Conservation (phyloP, 1,140 invertebrate genomes). For the Lordiphosa clarofinis region DNA sequence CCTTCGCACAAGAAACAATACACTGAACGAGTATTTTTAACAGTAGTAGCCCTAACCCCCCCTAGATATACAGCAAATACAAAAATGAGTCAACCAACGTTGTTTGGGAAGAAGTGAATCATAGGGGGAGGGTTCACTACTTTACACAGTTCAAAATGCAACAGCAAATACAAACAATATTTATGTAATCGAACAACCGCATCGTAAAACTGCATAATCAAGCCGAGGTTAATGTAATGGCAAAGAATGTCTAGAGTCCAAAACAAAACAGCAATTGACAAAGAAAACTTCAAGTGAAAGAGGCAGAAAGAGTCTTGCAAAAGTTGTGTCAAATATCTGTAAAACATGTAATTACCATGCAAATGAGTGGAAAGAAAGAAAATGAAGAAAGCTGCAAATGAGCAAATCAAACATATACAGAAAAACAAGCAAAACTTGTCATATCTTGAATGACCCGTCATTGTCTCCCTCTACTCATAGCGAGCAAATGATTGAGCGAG, state of each 20-base stretch:
- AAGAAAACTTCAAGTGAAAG: neutral
- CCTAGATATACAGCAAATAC: too few relatives aligned
- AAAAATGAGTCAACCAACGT: too few relatives aligned
- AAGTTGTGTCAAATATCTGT: slow-evolving; percentile 39
- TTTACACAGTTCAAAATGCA: too few relatives aligned
- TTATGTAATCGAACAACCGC: slow-evolving; percentile 21
- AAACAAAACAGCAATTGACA: neutral
- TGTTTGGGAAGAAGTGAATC: too few relatives aligned
- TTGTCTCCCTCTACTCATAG: slow-evolving; percentile 23
- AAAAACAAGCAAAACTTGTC: slow-evolving; percentile 18
- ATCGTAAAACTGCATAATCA: slow-evolving; percentile 25
- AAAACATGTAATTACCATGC: slow-evolving; percentile 32
- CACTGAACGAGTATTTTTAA: too few relatives aligned
- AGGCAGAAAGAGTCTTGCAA: slow-evolving; percentile 7
- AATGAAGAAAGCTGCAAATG: slow-evolving; percentile 30
- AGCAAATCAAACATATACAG: slow-evolving; percentile 43
- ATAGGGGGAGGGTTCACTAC: too few relatives aligned
- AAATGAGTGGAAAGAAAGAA: slow-evolving; percentile 10
- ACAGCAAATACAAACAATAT: slow-evolving; percentile 9
- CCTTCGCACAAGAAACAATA: too few relatives aligned
- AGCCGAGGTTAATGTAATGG: slow-evolving; percentile 26
- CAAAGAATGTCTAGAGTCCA: slow-evolving; percentile 13
- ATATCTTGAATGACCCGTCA: slow-evolving; percentile 29
- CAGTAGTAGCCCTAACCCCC: too few relatives aligned
- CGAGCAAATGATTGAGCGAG: slow-evolving; percentile 6